Conservation (phyloP, 2,113 vertebrate species). For the Rhea americana region DNA sequence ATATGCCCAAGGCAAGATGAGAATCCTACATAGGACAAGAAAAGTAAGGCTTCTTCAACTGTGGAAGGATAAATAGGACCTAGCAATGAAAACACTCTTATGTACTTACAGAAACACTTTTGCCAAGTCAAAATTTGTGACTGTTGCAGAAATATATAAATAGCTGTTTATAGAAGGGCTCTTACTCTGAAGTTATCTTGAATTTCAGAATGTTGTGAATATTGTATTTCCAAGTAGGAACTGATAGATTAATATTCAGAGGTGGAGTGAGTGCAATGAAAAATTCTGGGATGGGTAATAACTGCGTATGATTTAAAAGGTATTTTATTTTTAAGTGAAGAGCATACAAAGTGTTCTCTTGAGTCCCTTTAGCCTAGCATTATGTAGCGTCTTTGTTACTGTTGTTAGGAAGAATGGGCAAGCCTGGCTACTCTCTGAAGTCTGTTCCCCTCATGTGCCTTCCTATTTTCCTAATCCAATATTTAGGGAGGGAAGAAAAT, state of each 20-base stretch:
- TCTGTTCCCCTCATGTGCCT: background rate
- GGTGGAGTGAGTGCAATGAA: background rate
- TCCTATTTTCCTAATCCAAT: background rate
- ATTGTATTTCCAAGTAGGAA: background rate
- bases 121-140: background rate
- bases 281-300: background rate
- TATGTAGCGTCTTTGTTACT: background rate
- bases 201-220: background rate
- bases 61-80: background rate
- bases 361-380: background rate
- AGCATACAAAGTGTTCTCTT: background rate
- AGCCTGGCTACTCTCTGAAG: background rate
- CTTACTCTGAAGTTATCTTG: background rate
- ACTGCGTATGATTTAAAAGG: background rate
- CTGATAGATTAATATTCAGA: background rate
- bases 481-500: background rate
- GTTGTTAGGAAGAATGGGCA: background rate
- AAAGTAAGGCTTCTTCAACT: background rate
- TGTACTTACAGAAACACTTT: background rate
- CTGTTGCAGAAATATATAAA: background rate
- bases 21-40: background rate
- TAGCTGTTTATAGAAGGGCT: background rate
- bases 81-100: background rate
- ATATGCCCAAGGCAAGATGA: background rate
- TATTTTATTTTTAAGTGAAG: background rate